Conservation (phyloP, 1,140 invertebrate species). For the Dendrolimus punctatus region DNA sequence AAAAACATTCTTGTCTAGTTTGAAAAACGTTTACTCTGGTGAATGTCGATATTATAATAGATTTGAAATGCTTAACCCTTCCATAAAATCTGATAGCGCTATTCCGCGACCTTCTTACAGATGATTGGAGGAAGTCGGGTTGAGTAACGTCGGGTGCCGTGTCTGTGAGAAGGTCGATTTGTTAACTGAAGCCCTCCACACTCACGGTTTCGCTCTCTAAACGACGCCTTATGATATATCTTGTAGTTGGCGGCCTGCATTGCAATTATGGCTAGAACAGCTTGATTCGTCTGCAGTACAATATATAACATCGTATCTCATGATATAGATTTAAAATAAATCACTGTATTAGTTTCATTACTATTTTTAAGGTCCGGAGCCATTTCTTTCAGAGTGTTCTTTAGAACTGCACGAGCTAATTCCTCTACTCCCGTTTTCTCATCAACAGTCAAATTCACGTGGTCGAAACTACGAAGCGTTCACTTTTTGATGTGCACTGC, state of each 20-base stretch:
- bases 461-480: too few relatives aligned
- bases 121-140: slow-evolving; percentile 14
- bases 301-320: background rate
- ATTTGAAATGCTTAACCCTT: slow-evolving; percentile 13
- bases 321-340: too few relatives aligned
- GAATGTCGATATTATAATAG: background rate
- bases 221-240: background rate
- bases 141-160: slow-evolving; percentile 15
- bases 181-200: slow-evolving; percentile 8
- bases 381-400: too few relatives aligned
- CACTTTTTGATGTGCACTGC: too few relatives aligned
- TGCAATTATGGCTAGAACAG: too few relatives aligned
- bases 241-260: too few relatives aligned
- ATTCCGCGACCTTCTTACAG: slow-evolving; percentile 8
- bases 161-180: slow-evolving; percentile 15
- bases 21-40: background rate
- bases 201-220: background rate
- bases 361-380: too few relatives aligned
- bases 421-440: too few relatives aligned
- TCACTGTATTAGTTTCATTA: too few relatives aligned
- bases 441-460: too few relatives aligned
- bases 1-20: too few relatives aligned
- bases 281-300: background rate
- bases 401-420: too few relatives aligned
- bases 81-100: slow-evolving; percentile 11